Conservation (phyloP, 1,140 invertebrate species). For the Bombus turneri region DNA sequence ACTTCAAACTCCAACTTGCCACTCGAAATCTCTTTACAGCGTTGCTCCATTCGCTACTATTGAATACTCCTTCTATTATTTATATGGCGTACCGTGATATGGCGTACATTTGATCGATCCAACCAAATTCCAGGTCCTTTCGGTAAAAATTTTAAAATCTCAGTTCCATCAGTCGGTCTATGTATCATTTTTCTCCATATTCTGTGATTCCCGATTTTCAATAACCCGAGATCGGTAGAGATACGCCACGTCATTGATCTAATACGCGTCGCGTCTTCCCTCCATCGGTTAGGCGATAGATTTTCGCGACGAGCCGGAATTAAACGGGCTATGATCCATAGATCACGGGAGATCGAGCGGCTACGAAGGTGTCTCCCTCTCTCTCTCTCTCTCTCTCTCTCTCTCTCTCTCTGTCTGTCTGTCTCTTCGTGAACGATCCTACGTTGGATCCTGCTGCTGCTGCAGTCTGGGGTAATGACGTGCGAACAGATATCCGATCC, state of each 20-base stretch:
- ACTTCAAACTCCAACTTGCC: too few relatives aligned
- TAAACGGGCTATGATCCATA: slow-evolving; percentile 70
- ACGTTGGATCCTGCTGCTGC: slow-evolving; percentile 69
- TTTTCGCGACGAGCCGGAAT: slow-evolving; percentile 45
- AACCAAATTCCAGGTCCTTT: not conserved
- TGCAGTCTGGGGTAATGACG: slow-evolving; percentile 81
- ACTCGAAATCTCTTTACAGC: too few relatives aligned
- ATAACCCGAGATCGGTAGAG: slow-evolving; percentile 32
- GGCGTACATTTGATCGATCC: too few relatives aligned
- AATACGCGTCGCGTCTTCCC: slow-evolving; percentile 46
- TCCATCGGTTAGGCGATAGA: slow-evolving; percentile 5
- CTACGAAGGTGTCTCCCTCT: slow-evolving; percentile 36
- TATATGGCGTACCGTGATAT: not conserved
- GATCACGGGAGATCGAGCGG: slow-evolving; percentile 60
- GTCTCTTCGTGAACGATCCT: slow-evolving; percentile 46
- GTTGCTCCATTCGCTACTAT: not conserved
- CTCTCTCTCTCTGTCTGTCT: not conserved
- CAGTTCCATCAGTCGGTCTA: not conserved
- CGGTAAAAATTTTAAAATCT: not conserved
- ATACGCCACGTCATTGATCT: slow-evolving; percentile 51
- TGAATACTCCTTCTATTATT: not conserved
- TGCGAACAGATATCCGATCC: slow-evolving; percentile 82
- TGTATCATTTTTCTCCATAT: not conserved
- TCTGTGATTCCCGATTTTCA: slow-evolving; percentile 38
- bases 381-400: too few relatives aligned